Evolutionary conservation across 2,888 invertebrate species (phyloP), one percentile per base, ranked within the genome.

Genomic region (Lycocerus yunnanus): DNA sequence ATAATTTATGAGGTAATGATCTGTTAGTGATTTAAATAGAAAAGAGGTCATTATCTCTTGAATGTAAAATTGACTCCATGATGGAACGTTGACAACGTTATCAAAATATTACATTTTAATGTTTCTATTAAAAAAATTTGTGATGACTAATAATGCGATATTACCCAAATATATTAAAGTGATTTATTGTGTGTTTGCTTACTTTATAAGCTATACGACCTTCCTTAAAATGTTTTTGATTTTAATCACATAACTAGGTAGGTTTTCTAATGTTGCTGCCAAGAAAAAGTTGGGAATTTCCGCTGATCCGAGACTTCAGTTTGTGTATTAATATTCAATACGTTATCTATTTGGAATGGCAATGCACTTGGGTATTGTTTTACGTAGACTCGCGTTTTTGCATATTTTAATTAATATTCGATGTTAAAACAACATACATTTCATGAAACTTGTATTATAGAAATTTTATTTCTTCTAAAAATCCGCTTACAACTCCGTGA

Each of bases 281-380:
- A 72, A 72, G 72, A 72, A 72, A 71, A 68, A 72, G 72, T 59
- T 72, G 72, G 72, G 71, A 58, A 72, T 72, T 72, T 72, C 72
- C 72, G 72, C 67, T 67, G 68, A 72, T 72, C 72, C 11, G 67
- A 60, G 68, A 21, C 71, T 67, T 66, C 15, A 58, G 15, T 66
- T 67, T 67, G 14, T 60, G 16, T 67, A 63, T 73, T 69, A 69
- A 73, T 61, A 73, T 73, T 73, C 73, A 73, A 66, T 60, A 66
- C 66, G 60, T 43, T 63, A 27, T 60, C 18, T 43, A 43, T 18
- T 27, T 66, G 3, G 66, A 59, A 69, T 69, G 69, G 69, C 66
- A 73, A 66, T 66, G 73, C 27, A 69, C 69, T 73, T 68, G 43
- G 58, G 15, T 43, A 63, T 20, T 71, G 13, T 71, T 71, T 66